Conservation (phyloP, 2,797 vertebrate genomes). For the Mus caroli region DNA sequence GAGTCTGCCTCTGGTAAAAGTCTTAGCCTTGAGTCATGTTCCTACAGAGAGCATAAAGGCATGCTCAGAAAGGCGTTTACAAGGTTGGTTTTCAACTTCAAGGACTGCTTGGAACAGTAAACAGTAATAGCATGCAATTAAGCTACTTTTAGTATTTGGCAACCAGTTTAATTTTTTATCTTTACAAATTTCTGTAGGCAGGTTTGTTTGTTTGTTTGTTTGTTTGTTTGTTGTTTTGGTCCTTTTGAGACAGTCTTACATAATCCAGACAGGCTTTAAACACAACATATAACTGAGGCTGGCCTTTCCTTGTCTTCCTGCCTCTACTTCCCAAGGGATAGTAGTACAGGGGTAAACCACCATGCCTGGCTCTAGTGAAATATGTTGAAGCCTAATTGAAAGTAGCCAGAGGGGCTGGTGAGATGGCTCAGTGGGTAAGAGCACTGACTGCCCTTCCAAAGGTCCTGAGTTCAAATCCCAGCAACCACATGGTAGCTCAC, state of each 20-base stretch:
- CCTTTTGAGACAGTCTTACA: neutral
- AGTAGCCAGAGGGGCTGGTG: neutral
- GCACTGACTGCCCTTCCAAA: too few relatives aligned
- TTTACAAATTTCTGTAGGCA: constrained; percentile 36
- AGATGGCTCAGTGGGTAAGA: too few relatives aligned
- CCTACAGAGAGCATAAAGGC: neutral
- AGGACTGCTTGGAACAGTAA: constrained; percentile 15
- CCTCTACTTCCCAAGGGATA: neutral
- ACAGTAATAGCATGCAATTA: constrained; percentile 54
- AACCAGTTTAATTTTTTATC: constrained; percentile 57
- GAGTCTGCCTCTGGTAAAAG: neutral
- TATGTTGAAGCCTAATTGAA: constrained; percentile 59
- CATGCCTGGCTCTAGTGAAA: constrained; percentile 10
- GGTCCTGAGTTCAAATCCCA: too few relatives aligned
- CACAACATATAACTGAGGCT: neutral
- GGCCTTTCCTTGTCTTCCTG: neutral
- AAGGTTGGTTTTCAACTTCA: constrained; percentile 32
- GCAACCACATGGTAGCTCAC: too few relatives aligned
- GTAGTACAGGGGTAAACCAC: neutral
- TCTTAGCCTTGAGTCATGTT: neutral
- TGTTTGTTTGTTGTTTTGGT: neutral
- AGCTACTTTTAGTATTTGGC: constrained; percentile 68
- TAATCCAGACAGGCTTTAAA: neutral
- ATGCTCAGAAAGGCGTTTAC: neutral
- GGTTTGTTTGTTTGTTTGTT: neutral